Evolutionary conservation across 2,797 vertebrate species (phyloP).

Genomic region (Melanotaenia pygmaea): DNA sequence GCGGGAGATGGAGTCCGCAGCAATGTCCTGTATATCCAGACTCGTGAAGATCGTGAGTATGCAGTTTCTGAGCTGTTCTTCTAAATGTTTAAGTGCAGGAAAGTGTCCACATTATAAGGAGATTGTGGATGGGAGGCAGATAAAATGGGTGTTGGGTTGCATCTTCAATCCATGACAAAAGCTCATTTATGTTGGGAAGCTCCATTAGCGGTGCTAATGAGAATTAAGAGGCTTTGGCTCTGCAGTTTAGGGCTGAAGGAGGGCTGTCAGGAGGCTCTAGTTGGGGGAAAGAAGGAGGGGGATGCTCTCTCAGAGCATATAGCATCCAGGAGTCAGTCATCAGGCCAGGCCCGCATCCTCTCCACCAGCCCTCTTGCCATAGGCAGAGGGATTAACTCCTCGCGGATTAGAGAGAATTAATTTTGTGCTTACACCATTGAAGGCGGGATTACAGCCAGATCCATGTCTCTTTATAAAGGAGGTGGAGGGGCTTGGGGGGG

Average conservation of each 20-base stretch:
- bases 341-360: conserved; percentile 57
- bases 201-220: conserved; percentile 85
- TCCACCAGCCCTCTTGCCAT: conserved; percentile 64
- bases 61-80: conserved; percentile 3
- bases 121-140: conserved; percentile 23
- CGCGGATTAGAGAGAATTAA: conserved; percentile 86
- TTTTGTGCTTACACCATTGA: conserved; percentile 86
- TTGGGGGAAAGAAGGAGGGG: conserved; percentile 21
- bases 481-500: conserved; percentile 50
- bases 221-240: conserved; percentile 83
- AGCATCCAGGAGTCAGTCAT: conserved; percentile 71
- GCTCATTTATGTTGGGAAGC: conserved; percentile 78
- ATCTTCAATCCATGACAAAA: conserved; percentile 76
- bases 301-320: conserved; percentile 36
- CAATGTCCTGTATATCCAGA: conserved; percentile 94
- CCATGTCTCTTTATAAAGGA: conserved; percentile 73
- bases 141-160: conserved; percentile 38
- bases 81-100: neutral
- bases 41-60: conserved; percentile 92
- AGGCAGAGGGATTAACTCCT: conserved; percentile 83
- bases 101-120: conserved; percentile 7
- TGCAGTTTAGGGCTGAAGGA: conserved; percentile 59
- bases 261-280: conserved; percentile 30
- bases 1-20: conserved; percentile 95
- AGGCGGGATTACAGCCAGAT: conserved; percentile 84